A percentile compares a stretch with the other conserved stretches of the same genome.
These are phyloP conservation scores for Caenorhabditis zanzibari DNA, from an alignment of 2,888 invertebrate genomes.

Conservation along the genomic window DNA sequence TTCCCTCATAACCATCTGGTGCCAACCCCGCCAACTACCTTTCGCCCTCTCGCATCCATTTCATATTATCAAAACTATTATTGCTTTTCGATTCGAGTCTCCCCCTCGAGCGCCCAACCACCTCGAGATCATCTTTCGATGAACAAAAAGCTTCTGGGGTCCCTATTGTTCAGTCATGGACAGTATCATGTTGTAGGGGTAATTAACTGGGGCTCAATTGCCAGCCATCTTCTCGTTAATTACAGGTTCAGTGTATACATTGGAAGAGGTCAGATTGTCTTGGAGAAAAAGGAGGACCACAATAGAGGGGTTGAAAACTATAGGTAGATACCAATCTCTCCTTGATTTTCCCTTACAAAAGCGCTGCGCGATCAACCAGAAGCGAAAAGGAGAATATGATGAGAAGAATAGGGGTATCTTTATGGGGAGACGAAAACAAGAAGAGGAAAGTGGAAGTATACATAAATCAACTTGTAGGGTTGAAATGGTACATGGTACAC, in stretches of 20 bases:
- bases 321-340: slow-evolving; percentile 50
- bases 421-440: background rate
- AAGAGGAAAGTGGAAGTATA: background rate
- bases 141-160: slow-evolving; percentile 8
- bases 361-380: slow-evolving; percentile 51
- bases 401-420: slow-evolving; percentile 3
- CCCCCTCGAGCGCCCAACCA: background rate
- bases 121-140: slow-evolving; percentile 34
- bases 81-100: slow-evolving; percentile 28
- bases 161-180: slow-evolving; percentile 6
- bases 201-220: slow-evolving; percentile 41
- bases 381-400: slow-evolving; percentile 35
- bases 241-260: slow-evolving; percentile 59
- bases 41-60: slow-evolving; percentile 56
- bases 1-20: slow-evolving; percentile 63
- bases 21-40: slow-evolving; percentile 33
- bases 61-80: slow-evolving; percentile 65
- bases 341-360: slow-evolving; percentile 59
- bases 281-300: slow-evolving; percentile 17
- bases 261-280: slow-evolving; percentile 58
- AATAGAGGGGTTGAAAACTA: slow-evolving; percentile 21
- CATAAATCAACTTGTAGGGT: slow-evolving; percentile 37
- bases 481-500: slow-evolving; percentile 23
- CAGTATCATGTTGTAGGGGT: slow-evolving; percentile 33
- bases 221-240: slow-evolving; percentile 34